Base-by-base conservation (phyloP, 2,888 invertebrate species). In the Lamproptera curius region DNA sequence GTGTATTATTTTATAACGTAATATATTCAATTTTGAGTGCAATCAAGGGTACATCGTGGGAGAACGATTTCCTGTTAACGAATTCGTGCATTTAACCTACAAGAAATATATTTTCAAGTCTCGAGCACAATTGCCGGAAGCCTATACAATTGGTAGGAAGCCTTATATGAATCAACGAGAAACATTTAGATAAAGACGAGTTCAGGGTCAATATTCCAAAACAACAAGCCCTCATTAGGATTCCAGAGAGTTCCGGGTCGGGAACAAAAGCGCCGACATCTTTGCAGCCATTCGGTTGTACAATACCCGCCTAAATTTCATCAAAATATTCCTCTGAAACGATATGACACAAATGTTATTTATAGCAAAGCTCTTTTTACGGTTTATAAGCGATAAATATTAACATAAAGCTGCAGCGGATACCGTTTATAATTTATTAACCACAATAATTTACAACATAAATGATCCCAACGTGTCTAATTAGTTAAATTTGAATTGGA, bases 311-410 rank as follows among this genome's bases (percentile, higher is more conserved):
- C n/a, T n/a, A n/a, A n/a, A n/a, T n/a, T n/a, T n/a, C n/a, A 40
- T 50, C 52, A 42, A 59, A 59, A 61, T 58, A 57, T 59, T 65
- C 63, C 62, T 59, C 55, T 59, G 63, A 65, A 63, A 55, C 49
- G n/a, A n/a, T n/a, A n/a, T n/a, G n/a, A n/a, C n/a, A n/a, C n/a
- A n/a, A n/a, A n/a, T n/a, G n/a, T n/a, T n/a, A n/a, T n/a, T n/a
- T n/a, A n/a, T n/a, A n/a, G n/a, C n/a, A n/a, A n/a, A n/a, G n/a
- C n/a, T n/a, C n/a, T n/a, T n/a, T n/a, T n/a, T n/a, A n/a, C n/a
- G n/a, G n/a, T n/a, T n/a, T n/a, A n/a, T n/a, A n/a, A n/a, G n/a
- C n/a, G n/a, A n/a, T n/a, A n/a, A n/a, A n/a, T n/a, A n/a, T n/a
- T n/a, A n/a, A n/a, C n/a, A n/a, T n/a, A n/a, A n/a, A n/a, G n/a